Conservation (phyloP, 2,797 vertebrate genomes). For the Crenuchus spilurus region DNA sequence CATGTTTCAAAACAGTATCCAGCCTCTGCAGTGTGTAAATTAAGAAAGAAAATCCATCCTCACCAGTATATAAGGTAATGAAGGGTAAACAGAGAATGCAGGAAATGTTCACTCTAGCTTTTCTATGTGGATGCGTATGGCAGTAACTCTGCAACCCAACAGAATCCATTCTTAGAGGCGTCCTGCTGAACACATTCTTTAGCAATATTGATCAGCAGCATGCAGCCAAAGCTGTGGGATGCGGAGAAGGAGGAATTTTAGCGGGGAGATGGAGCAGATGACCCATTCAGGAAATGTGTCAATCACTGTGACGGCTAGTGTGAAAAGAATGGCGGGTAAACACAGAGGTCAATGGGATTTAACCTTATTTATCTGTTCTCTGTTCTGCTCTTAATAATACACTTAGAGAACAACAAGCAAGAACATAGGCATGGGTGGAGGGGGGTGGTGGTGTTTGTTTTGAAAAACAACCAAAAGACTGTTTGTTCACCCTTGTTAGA, state of each 20-base stretch:
- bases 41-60: background rate
- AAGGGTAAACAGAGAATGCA: background rate
- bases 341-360: constrained; percentile 24
- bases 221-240: background rate
- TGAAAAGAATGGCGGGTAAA: constrained; percentile 21
- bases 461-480: too few relatives aligned
- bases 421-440: background rate
- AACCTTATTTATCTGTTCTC: constrained; percentile 29
- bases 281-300: background rate
- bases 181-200: background rate
- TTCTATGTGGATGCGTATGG: background rate
- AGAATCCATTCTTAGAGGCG: background rate
- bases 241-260: background rate
- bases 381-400: constrained; percentile 23
- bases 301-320: constrained; percentile 4
- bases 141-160: background rate
- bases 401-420: background rate
- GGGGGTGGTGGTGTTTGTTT: background rate
- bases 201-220: constrained; percentile 7
- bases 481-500: background rate
- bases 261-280: background rate
- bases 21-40: background rate
- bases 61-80: background rate
- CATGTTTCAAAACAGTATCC: background rate
- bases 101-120: background rate